A percentile compares a stretch with the other conserved stretches of the same genome.
Conservation (phyloP, 1,140 invertebrate genomes). For the Uloborus diversus region DNA sequence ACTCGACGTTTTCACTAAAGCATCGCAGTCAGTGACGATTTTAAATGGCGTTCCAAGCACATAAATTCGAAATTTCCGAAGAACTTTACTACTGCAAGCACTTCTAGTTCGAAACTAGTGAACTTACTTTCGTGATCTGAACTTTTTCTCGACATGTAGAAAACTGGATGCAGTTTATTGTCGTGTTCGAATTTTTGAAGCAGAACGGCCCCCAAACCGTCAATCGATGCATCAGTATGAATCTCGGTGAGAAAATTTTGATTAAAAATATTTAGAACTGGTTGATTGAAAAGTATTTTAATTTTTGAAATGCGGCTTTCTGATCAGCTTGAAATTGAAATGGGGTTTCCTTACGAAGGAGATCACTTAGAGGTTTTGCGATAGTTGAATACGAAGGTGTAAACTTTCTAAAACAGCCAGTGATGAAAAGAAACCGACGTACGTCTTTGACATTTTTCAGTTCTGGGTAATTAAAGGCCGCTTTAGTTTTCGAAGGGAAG, state of each 20-base stretch:
- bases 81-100: constrained; percentile 62
- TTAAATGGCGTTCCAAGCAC: constrained; percentile 61
- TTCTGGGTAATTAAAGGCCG: constrained; percentile 55
- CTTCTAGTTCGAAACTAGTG: constrained; percentile 57
- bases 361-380: constrained; percentile 62
- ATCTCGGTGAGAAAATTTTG: constrained; percentile 4
- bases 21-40: constrained; percentile 29
- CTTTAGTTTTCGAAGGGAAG: background rate
- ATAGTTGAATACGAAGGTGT: constrained; percentile 61
- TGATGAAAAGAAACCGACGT: constrained; percentile 62
- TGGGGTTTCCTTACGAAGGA: constrained; percentile 64
- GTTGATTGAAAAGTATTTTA: constrained; percentile 27
- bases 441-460: constrained; percentile 58
- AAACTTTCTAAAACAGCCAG: constrained; percentile 62
- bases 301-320: constrained; percentile 60
- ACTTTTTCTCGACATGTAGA: constrained; percentile 40
- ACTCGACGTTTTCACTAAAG: background rate
- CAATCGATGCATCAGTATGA: constrained; percentile 52
- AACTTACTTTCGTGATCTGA: constrained; percentile 58
- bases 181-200: constrained; percentile 10
- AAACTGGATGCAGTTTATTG: constrained; percentile 15
- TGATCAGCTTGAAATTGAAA: constrained; percentile 63
- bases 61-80: constrained; percentile 69
- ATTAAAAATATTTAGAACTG: constrained; percentile 12
- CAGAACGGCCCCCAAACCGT: constrained; percentile 38